phyloP scores from a whole-genome alignment of 2,797 vertebrate genomes.

The Tragopan temminckii region DNA sequence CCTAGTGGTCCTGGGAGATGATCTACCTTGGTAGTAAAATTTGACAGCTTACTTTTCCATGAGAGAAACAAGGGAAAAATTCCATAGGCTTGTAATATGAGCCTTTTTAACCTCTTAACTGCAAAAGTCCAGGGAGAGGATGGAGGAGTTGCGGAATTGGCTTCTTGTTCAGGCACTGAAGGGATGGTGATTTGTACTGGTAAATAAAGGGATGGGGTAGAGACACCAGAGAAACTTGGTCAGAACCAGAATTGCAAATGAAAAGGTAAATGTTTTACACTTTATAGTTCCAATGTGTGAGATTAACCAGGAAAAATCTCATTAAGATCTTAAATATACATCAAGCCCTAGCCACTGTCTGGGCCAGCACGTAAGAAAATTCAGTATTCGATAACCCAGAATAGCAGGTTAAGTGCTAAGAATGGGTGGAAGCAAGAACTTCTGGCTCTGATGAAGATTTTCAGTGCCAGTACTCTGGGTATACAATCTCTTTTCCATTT shows the following conservation, averaged over 20 bases:
- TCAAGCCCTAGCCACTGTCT: not conserved
- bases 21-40: not conserved
- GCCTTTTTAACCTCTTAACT: not conserved
- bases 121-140: not conserved
- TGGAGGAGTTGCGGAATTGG: not conserved
- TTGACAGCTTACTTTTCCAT: not conserved
- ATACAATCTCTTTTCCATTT: not conserved
- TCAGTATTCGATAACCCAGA: not conserved
- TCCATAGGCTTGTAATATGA: not conserved
- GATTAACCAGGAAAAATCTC: constrained; percentile 50
- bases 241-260: not conserved
- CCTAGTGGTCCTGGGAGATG: not conserved
- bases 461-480: not conserved
- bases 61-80: not conserved
- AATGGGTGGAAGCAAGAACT: not conserved
- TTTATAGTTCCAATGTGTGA: not conserved
- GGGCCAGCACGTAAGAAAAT: not conserved
- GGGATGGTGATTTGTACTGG: not conserved
- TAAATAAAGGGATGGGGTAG: not conserved
- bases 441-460: not conserved
- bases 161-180: not conserved
- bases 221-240: not conserved
- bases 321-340: constrained; percentile 61
- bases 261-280: not conserved
- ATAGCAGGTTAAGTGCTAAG: not conserved